These are phyloP conservation scores for Neodiprion pinetum DNA, from an alignment of 1,140 invertebrate species.

Conservation along the genomic window DNA sequence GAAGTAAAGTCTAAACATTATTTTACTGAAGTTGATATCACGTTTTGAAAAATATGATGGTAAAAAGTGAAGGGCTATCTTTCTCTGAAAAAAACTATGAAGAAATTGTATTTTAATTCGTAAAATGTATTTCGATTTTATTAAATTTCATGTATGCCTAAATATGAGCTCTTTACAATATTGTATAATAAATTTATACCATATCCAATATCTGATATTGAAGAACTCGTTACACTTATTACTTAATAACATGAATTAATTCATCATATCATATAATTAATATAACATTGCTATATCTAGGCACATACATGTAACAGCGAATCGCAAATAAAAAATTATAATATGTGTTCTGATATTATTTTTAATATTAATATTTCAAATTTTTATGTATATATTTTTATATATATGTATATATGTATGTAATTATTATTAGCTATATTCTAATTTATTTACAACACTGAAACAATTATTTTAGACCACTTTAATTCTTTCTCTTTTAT, in stretches of 20 bases:
- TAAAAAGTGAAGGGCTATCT: background rate
- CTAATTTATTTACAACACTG: conserved; percentile 48
- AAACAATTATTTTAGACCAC: conserved; percentile 42
- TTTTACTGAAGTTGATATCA: too few species aligned
- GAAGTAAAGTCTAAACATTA: too few species aligned
- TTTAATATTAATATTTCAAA: conserved; percentile 30
- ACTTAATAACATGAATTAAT: conserved; percentile 53
- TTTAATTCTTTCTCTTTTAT: conserved; percentile 25
- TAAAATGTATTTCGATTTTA: conserved; percentile 63
- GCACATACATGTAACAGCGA: conserved; percentile 60
- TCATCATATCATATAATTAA: conserved; percentile 57
- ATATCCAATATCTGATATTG: conserved; percentile 53
- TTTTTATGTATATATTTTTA: conserved; percentile 34
- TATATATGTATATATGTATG: conserved; percentile 34
- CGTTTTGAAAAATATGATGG: background rate
- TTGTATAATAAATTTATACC: conserved; percentile 47
- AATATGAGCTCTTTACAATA: conserved; percentile 62
- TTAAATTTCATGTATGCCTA: conserved; percentile 63
- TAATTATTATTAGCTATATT: conserved; percentile 35
- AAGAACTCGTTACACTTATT: conserved; percentile 56
- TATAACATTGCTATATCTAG: conserved; percentile 59
- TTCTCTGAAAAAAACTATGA: background rate
- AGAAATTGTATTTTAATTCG: conserved; percentile 47
- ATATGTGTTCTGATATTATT: conserved; percentile 37
- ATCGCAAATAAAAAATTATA: conserved; percentile 54